phyloP scores from a whole-genome alignment of 2,888 invertebrate species.

The Cynaeus angustus region DNA sequence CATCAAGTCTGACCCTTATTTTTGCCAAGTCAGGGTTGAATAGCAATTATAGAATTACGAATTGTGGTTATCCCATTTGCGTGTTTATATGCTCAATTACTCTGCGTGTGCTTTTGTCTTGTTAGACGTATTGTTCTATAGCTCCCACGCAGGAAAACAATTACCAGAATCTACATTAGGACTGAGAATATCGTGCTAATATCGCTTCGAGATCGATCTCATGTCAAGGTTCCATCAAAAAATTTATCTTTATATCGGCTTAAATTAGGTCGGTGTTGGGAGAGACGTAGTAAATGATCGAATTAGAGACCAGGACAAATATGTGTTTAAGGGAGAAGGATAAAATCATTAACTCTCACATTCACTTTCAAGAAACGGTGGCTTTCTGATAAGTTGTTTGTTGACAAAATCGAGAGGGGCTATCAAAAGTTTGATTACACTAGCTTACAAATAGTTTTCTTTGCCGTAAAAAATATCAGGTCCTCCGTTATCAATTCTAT shows the following conservation, averaged over 20 bases:
- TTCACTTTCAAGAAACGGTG: too few relatives aligned
- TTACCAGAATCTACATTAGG: conserved; percentile 36
- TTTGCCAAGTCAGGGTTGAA: background rate
- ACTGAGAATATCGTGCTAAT: conserved; percentile 10
- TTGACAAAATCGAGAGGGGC: too few relatives aligned
- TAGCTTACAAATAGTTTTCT: too few relatives aligned
- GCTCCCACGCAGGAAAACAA: conserved; percentile 35
- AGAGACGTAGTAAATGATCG: conserved; percentile 5
- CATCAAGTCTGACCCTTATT: too few relatives aligned
- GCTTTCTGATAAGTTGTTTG: too few relatives aligned
- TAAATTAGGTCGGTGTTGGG: conserved; percentile 4
- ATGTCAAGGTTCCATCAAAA: conserved; percentile 17
- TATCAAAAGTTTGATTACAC: too few relatives aligned
- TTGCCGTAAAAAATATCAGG: too few relatives aligned
- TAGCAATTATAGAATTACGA: conserved; percentile 8
- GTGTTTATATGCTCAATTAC: conserved; percentile 31
- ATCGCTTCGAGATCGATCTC: conserved; percentile 30
- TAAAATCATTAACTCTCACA: background rate
- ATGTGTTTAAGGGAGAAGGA: conserved; percentile 14
- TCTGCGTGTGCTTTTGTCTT: conserved; percentile 34
- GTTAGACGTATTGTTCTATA: conserved; percentile 19
- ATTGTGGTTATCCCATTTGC: conserved; percentile 29
- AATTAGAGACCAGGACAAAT: conserved; percentile 19
- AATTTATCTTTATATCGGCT: conserved; percentile 8
- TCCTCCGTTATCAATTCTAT: too few relatives aligned